Evolutionary conservation across 2,797 vertebrate genomes (phyloP), one percentile per base, ranked within the genome.

Genomic region (Tauraco hartlaubi): DNA sequence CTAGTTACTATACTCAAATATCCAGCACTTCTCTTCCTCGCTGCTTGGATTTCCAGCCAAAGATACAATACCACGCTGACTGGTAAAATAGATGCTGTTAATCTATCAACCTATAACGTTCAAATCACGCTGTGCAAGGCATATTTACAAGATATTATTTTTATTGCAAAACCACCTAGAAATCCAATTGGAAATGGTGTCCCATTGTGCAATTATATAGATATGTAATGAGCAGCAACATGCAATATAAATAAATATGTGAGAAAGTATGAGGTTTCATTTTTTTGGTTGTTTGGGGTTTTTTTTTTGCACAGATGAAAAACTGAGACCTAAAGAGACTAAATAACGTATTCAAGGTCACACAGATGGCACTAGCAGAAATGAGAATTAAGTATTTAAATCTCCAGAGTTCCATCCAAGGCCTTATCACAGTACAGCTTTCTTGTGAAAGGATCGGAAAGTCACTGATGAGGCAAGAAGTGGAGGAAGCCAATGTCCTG

Each of bases 1-100:
- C 23, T n/a, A 54, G n/a, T 68, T 55, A 52, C 72, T 54, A 31
- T 46, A 37, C 37, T 78, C 49, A 54, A 52, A 79, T 37, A 87
- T 3, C 15, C 78, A 48, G 43, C 56, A 77, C 29, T 77, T 77
- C 64, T 92, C 58, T 49, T 74, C 55, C 41, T 44, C 55, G 35
- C 46, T 87, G 52, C 78, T 88, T 82, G 61, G 37, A 83, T 43
- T 88, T 92, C 62, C 91, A 92, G 72, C 28, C 78, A 91, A 74
- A 79, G 46, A 69, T 23, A 43, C 37, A 75, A 54, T 11, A 67
- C 44, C 69, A 76, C 66, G 89, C 61, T 75, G 66, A 78, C 28
- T 26, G n/a, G 35, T 18, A 54, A 91, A 91, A 88, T 0, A 51
- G 49, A 77, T 12, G 25, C 48, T 80, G 51, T 46, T 74, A 37